These are phyloP conservation scores for Tonatia bakeri DNA, from an alignment of 2,113 vertebrate genomes.

Conservation along the genomic window DNA sequence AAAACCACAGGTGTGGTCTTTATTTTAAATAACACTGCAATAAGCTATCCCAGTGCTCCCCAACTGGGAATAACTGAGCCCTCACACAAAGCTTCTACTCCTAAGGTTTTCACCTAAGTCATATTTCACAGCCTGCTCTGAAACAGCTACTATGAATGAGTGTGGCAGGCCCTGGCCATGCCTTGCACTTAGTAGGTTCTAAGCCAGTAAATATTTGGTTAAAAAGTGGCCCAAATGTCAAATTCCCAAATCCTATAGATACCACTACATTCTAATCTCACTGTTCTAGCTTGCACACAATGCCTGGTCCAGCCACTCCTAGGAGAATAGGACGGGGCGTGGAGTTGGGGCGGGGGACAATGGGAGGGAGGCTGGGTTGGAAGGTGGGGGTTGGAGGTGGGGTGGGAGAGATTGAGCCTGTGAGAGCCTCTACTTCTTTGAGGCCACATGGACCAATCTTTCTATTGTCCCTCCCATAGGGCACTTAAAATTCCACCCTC, in stretches of 20 bases:
- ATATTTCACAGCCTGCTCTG: background rate
- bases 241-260: background rate
- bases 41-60: background rate
- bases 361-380: background rate
- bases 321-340: background rate
- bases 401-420: background rate
- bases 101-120: background rate
- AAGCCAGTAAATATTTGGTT: background rate
- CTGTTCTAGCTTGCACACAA: background rate
- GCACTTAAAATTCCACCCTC: conserved; percentile 32
- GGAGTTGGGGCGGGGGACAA: too few relatives aligned
- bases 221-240: background rate
- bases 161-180: background rate
- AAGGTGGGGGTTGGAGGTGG: background rate
- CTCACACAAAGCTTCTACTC: background rate
- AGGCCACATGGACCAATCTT: background rate
- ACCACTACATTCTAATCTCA: background rate
- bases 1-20: too few relatives aligned
- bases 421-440: background rate
- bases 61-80: background rate
- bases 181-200: background rate
- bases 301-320: background rate
- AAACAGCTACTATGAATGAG: background rate
- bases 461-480: background rate
- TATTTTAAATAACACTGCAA: background rate